These are phyloP conservation scores for Diadumene lineata DNA, from an alignment of 92 coral and sea anemone genomes.

Conservation along the genomic window DNA sequence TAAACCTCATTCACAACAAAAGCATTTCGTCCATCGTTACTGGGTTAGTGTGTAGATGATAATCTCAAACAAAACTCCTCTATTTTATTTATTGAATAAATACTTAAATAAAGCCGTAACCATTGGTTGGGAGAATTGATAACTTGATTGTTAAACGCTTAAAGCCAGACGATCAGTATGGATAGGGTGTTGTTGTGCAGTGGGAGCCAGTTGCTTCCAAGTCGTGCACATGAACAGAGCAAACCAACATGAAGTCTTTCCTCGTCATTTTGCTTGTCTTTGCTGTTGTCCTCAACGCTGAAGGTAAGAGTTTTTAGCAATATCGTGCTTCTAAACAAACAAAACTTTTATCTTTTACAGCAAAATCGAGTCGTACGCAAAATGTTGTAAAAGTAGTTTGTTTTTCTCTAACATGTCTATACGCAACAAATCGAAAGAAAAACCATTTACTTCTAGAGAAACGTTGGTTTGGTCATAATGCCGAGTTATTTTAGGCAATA, in stretches of 20 bases:
- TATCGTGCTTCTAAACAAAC: too few species aligned
- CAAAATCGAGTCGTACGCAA: too few species aligned
- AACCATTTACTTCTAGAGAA: too few species aligned
- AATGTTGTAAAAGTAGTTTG: too few species aligned
- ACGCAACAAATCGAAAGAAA: too few species aligned
- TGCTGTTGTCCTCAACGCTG: not conserved
- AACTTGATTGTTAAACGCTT: not conserved
- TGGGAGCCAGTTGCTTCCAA: not conserved
- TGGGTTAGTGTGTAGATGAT: too few species aligned
- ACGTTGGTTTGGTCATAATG: too few species aligned
- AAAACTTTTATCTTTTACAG: too few species aligned
- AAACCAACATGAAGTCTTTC: not conserved
- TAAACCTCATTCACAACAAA: not conserved
- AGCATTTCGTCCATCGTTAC: not conserved
- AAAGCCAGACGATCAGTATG: not conserved
- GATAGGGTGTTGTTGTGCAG: not conserved
- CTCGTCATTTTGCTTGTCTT: not conserved
- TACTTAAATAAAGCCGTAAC: not conserved
- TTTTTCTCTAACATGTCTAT: too few species aligned
- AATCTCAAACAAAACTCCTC: not conserved
- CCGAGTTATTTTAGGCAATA: too few species aligned
- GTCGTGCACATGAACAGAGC: not conserved
- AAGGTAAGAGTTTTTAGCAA: not conserved
- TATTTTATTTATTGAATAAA: too few species aligned
- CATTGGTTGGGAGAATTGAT: not conserved